Evolutionary conservation across 2,113 vertebrate species (phyloP).

Genomic region (Pagrus major): DNA sequence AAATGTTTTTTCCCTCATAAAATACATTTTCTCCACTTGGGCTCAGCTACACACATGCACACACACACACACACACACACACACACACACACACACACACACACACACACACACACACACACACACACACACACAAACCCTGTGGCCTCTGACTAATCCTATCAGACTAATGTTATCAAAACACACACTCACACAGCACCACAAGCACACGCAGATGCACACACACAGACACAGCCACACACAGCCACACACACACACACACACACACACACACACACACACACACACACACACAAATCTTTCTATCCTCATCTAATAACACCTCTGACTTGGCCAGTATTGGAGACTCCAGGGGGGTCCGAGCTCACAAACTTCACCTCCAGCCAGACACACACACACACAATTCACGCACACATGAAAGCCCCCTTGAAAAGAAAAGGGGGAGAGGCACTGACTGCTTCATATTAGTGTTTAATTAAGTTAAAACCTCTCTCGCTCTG

Average conservation of each 20-base stretch:
- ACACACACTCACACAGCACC: conserved; percentile 47
- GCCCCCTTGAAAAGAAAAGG: conserved; percentile 52
- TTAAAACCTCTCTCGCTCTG: conserved; percentile 73
- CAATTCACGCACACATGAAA: conserved; percentile 48
- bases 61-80: conserved; percentile 12
- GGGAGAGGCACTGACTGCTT: conserved; percentile 80
- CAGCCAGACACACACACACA: conserved; percentile 45
- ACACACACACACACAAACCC: conserved; percentile 18
- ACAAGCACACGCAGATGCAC: conserved; percentile 1
- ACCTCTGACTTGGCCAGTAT: conserved; percentile 59
- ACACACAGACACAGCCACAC: not conserved
- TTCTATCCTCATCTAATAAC: conserved; percentile 63
- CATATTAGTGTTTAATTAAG: conserved; percentile 86
- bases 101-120: conserved; percentile 11
- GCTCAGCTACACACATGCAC: not conserved
- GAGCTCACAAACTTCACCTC: conserved; percentile 42
- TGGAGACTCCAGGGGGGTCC: conserved; percentile 53
- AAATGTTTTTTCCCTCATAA: not conserved
- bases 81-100: conserved; percentile 7
- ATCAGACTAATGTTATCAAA: conserved; percentile 64
- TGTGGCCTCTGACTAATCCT: conserved; percentile 59
- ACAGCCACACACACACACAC: conserved; percentile 29
- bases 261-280: conserved; percentile 32
- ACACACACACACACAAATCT: conserved; percentile 50
- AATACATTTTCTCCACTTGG: not conserved